phyloP scores from a whole-genome alignment of 2,888 invertebrate species.

The Leucoma salicis region DNA sequence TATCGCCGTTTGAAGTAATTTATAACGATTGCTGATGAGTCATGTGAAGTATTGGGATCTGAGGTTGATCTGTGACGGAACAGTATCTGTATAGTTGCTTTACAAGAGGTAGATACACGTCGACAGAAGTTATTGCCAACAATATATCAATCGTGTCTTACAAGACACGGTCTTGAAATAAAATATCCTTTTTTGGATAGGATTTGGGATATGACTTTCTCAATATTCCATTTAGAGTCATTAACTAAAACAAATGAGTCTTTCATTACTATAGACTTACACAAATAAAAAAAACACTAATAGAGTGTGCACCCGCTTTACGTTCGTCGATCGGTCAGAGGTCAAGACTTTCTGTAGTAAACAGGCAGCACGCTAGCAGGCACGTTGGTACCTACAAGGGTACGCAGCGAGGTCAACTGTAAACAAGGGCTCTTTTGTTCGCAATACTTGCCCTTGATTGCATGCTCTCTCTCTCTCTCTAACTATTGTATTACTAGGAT shows the following conservation, averaged over 20 bases:
- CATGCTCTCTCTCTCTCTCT: no score
- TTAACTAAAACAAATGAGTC: not conserved
- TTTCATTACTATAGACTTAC: not conserved
- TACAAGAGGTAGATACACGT: no score
- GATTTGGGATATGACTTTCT: no score
- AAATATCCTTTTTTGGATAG: no score
- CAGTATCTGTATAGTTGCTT: no score
- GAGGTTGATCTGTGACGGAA: not conserved
- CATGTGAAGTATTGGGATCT: not conserved
- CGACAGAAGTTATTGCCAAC: no score
- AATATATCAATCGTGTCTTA: no score
- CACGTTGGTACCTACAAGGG: no score
- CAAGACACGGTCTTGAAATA: no score
- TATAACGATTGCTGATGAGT: slow-evolving; percentile 15
- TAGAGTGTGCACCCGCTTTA: slow-evolving; percentile 9
- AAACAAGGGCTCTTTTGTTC: slow-evolving; percentile 8
- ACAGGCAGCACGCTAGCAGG: no score
- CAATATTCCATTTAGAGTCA: no score
- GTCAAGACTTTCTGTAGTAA: slow-evolving; percentile 29
- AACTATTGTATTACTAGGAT: no score
- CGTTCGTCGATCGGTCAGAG: slow-evolving; percentile 33
- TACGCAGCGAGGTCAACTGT: slow-evolving; percentile 10
- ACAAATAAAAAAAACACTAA: not conserved
- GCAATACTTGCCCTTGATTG: slow-evolving; percentile 12
- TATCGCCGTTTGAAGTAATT: slow-evolving; percentile 23